Evolutionary conservation across 2,113 vertebrate genomes (phyloP), one percentile per base, ranked within the genome.

Genomic region (Melanerpes aurifrons): DNA sequence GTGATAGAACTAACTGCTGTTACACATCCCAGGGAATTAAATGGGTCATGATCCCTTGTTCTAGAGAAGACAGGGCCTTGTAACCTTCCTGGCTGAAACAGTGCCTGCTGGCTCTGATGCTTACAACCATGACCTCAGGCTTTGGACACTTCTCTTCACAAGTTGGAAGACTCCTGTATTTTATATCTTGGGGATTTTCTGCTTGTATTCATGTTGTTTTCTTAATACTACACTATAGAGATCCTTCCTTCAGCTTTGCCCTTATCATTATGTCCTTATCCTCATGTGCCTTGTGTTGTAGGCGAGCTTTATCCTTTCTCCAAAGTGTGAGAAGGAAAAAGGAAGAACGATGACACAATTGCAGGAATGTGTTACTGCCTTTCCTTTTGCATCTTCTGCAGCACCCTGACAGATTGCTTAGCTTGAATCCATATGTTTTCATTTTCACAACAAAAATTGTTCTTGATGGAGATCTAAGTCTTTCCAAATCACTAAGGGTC

Each of bases 301-400:
- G 92, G 90, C 31, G 28, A 86, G 72, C 76, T 90, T 94, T 86
- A 90, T 90, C 92, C 92, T 88, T 80, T 92, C 88, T 76, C 80
- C 57, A 57, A 35, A 90, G 88, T 73, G 90, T 88, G 92, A 95
- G 76, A 91, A 75, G 58, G 80, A 16, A 78, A 84, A 94, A 81
- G 88, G 92, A 94, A 96, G 90, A 95, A 91, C 9, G 1, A 50
- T 84, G 67, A 92, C 93, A 69, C 7, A 0, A 78, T 62, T 72
- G 56, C 79, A 84, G 69, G 62, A 91, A 96, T 68, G 85, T 95
- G 93, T 90, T 81, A 58, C 86, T 94, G 93, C 72, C 20, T 90
- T 83, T 78, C 81, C 67, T 86, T 91, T 83, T 86, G 37, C 93
- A 83, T 93, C 80, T 86, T 87, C 72, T 25, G 25, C 62, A 78